Evolutionary conservation across 2,888 invertebrate species (phyloP).

Genomic region (Drosophila setosimentum): DNA sequence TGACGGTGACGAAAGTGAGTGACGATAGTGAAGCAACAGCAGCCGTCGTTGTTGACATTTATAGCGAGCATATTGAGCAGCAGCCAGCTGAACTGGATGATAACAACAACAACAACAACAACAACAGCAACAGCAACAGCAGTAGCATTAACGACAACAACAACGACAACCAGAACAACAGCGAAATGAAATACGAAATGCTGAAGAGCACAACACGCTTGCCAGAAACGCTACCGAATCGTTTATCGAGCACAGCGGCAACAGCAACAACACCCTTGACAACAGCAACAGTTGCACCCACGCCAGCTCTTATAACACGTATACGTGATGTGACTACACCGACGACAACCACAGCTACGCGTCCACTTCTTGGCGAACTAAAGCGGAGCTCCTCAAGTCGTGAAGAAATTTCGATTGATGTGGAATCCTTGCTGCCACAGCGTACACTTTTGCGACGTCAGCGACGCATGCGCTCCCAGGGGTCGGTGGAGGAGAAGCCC

Average conservation of each 20-base stretch:
- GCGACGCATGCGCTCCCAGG: constrained; percentile 75
- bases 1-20: constrained; percentile 73
- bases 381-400: constrained; percentile 58
- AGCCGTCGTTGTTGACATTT: constrained; percentile 56
- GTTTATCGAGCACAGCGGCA: constrained; percentile 25
- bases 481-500: constrained; percentile 71
- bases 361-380: constrained; percentile 56
- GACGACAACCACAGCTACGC: constrained; percentile 17
- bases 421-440: constrained; percentile 68
- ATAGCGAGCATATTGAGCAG: constrained; percentile 62
- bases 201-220: constrained; percentile 56
- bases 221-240: constrained; percentile 41
- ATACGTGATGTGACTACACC: constrained; percentile 50
- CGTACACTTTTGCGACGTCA: constrained; percentile 79
- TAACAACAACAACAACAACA: constrained; percentile 36
- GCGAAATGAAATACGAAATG: constrained; percentile 78
- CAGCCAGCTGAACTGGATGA: constrained; percentile 59
- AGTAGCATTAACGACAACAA: constrained; percentile 17
- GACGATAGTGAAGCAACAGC: constrained; percentile 66
- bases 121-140: constrained; percentile 19
- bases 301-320: constrained; percentile 45
- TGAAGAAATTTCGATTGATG: constrained; percentile 57
- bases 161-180: constrained; percentile 14
- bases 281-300: constrained; percentile 15
- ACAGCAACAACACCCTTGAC: constrained; percentile 2